Evolutionary conservation across 1,140 invertebrate species (phyloP), one percentile per base, ranked within the genome.

Genomic region (Trichomalopsis sarcophagae): DNA sequence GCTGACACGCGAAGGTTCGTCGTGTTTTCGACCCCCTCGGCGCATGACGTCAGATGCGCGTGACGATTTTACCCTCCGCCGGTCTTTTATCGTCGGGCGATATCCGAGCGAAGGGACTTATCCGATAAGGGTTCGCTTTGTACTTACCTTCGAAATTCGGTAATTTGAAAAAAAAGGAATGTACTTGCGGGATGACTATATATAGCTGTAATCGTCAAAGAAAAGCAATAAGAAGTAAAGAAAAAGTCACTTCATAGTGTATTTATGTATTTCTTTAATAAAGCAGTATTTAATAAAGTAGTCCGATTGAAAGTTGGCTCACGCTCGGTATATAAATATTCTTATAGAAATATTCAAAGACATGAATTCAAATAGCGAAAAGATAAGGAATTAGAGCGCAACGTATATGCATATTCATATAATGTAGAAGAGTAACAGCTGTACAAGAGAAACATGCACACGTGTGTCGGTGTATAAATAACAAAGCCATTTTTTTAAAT

Each of bases 211-310:
- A 14, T 1, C 47, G 11, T 50, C 13, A 50, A 50, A 50, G 14
- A 50, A 50, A 62, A 62, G 14, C 3, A 14, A 50, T 44, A n/a
- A 62, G 14, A n/a, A 7, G 55, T 62, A 62, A 62, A 62, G 55
- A 62, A 62, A 50, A 62, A 62, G 55, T 62, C 55, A 62, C 55
- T 21, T 55, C 62, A 30, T 73, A 81, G 11, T 33, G 13, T 55
- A 62, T 55, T 81, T 81, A 71, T 33, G 9, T 79, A 33, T 79
- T 62, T 79, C 27, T 79, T 66, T 79, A 13, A 69, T 80, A 69
- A 68, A n/a, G 33, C 30, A 68, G 68, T 62, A 62, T 62, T 62
- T 17, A 62, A 62, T 62, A 62, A 62, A 62, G 55, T 62, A 17
- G 55, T n/a, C 55, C 55, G 55, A n/a, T 62, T 62, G 21, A 62